Base-by-base conservation (phyloP, 2,888 invertebrate species). In the Unio delphinus region DNA sequence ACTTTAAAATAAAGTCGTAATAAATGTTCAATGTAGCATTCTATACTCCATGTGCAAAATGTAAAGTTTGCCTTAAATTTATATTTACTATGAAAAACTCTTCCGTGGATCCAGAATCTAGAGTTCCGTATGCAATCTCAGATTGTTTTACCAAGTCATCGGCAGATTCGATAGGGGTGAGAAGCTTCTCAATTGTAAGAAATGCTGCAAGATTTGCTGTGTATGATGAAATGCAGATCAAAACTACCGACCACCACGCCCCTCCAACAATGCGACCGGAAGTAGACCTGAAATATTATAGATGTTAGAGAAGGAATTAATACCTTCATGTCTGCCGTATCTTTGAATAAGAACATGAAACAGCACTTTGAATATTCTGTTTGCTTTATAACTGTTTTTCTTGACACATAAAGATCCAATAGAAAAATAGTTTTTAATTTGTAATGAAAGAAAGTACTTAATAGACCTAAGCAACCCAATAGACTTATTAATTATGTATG, bases 181-280 rank as follows among this genome's bases (percentile, higher is more conserved):
- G 94, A 94, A 98, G 97, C 81, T 98, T 93, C 90, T 98, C 98
- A 72, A 98, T 95, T 17, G 99, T 99, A 70, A 99, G 93, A 90
- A 98, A 99, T 3, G 99, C 99, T 11, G 90, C 90, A 69, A 99
- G 92, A 91, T 99, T 99, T 69, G 99, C 99, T 62, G 99, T 99
- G 90, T 99, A 99, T 30, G 98, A 98, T 68, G 98, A 98, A 77
- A 98, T 96, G 71, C 98, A 93, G 86, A 99, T 99, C 78, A 99
- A 92, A 0, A 98, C 98, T 91, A 99, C 99, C 91, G 99, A 99
- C 98, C 99, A 99, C 99, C 99, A 99, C 1, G 98, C 98, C 63
- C 96, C 96, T 63, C 98, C 97, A 2, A 98, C 98, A 85, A 99
- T 98, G 72, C 99, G 93, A 6, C 96, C 97, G 0, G 96, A 96